Conservation (phyloP, 2,797 vertebrate species). For the Crenichthys baileyi region DNA sequence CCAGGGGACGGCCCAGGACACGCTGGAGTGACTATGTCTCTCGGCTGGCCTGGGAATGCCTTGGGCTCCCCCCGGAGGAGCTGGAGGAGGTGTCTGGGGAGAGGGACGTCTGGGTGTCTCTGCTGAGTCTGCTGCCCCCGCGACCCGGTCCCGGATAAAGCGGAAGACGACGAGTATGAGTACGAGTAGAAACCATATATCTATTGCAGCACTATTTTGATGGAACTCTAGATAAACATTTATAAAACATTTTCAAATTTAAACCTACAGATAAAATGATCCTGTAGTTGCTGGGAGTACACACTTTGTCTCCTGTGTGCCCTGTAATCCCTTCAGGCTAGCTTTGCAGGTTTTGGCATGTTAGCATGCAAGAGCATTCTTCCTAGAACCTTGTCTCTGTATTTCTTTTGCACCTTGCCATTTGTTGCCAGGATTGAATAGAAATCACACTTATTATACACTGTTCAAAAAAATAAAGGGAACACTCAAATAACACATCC, state of each 20-base stretch:
- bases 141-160: too few relatives aligned
- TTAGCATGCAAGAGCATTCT: conserved; percentile 30
- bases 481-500: too few relatives aligned
- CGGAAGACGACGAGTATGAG: too few relatives aligned
- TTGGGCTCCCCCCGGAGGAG: too few relatives aligned
- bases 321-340: conserved; percentile 24
- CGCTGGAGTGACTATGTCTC: too few relatives aligned
- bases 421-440: conserved; percentile 64
- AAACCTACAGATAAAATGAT: conserved; percentile 6
- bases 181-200: not conserved
- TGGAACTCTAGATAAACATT: not conserved
- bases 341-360: conserved; percentile 20
- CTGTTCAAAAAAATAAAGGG: too few relatives aligned
- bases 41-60: too few relatives aligned
- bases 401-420: conserved; percentile 57
- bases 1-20: too few relatives aligned
- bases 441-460: conserved; percentile 66
- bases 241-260: conserved; percentile 18
- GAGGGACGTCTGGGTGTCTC: too few relatives aligned
- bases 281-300: conserved; percentile 1
- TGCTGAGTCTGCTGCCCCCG: too few relatives aligned
- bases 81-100: too few relatives aligned
- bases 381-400: conserved; percentile 46
- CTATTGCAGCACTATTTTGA: conserved; percentile 1
- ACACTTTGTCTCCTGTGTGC: not conserved